A percentile compares a stretch with the other conserved stretches of the same genome.
Evolutionary conservation across 2,797 vertebrate genomes (phyloP).

Genomic region (Protonibea diacanthus): DNA sequence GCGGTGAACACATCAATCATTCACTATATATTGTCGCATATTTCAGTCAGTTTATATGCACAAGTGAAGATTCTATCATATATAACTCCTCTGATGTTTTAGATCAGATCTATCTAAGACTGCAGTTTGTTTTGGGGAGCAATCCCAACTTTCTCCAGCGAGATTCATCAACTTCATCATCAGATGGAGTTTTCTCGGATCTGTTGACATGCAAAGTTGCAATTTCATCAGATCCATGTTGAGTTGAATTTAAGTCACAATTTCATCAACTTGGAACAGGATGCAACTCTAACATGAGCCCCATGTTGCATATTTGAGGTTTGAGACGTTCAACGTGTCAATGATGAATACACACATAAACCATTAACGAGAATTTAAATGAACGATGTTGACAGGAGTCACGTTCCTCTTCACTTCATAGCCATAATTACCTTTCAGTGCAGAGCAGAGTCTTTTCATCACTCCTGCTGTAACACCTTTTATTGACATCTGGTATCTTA

Average conservation of each 20-base stretch:
- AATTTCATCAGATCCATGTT: too few species aligned
- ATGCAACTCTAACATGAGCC: too few species aligned
- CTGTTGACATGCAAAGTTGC: too few species aligned
- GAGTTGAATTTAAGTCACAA: too few species aligned
- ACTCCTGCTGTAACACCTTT: neutral
- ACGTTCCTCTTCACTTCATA: constrained; percentile 28
- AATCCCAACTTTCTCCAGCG: too few species aligned
- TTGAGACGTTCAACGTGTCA: neutral
- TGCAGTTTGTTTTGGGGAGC: too few species aligned
- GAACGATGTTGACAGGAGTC: constrained; percentile 36
- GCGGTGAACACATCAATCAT: constrained; percentile 32
- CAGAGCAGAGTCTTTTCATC: constrained; percentile 24
- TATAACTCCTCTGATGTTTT: too few species aligned
- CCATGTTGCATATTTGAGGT: too few species aligned
- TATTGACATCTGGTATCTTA: constrained; percentile 5
- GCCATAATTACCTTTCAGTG: constrained; percentile 51
- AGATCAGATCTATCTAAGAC: too few species aligned
- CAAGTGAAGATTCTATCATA: neutral
- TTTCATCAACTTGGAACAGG: too few species aligned
- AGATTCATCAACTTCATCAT: too few species aligned
- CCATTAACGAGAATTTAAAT: constrained; percentile 28
- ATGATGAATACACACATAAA: constrained; percentile 27
- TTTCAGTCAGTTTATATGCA: constrained; percentile 3
- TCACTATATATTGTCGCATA: neutral
- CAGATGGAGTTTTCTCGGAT: too few species aligned